Evolutionary conservation across 2,888 invertebrate species (phyloP).

Genomic region (Pecten maximus): DNA sequence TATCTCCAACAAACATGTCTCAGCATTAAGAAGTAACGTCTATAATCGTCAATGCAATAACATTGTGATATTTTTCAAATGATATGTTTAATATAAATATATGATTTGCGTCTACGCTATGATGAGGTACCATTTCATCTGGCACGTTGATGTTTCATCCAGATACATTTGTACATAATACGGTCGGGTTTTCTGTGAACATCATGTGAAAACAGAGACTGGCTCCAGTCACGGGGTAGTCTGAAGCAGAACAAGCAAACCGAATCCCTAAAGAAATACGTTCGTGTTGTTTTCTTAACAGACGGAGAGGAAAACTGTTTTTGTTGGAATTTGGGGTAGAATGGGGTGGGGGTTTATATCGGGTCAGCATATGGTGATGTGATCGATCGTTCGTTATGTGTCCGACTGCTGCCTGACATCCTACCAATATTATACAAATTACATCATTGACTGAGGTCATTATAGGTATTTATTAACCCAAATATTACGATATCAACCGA

Average conservation of each 20-base stretch:
- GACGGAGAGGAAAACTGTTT: not conserved
- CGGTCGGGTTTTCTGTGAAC: not conserved
- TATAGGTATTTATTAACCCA: too few relatives aligned
- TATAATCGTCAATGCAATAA: not conserved
- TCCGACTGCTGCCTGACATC: not conserved
- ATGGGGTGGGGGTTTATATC: not conserved
- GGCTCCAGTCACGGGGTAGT: not conserved
- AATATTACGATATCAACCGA: too few relatives aligned
- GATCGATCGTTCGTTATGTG: not conserved
- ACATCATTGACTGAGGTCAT: too few relatives aligned
- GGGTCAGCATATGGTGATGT: not conserved
- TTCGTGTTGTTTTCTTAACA: not conserved
- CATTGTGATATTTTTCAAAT: too few relatives aligned
- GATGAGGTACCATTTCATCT: not conserved
- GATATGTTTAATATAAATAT: too few relatives aligned
- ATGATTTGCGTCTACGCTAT: not conserved
- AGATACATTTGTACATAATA: not conserved
- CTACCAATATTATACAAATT: too few relatives aligned
- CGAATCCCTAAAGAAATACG: slow-evolving; percentile 6
- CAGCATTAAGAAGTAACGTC: not conserved
- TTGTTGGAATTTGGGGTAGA: too few relatives aligned
- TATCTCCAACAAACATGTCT: not conserved
- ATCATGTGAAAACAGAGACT: not conserved
- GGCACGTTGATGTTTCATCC: not conserved
- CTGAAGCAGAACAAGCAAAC: slow-evolving; percentile 2